phyloP scores from a whole-genome alignment of 2,797 vertebrate species.

The Merluccius polli region DNA sequence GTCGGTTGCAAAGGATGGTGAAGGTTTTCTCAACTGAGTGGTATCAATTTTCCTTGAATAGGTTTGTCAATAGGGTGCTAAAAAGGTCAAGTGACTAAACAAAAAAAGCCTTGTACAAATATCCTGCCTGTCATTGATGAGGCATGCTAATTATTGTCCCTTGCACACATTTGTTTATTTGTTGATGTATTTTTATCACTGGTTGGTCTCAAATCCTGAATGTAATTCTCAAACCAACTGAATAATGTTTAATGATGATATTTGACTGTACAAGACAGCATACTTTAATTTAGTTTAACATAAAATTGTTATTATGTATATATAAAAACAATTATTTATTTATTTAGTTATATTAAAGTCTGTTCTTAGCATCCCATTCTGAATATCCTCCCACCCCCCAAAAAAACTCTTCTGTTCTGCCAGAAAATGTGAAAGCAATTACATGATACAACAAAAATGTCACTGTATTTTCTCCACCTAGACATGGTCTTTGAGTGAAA shows the following conservation, averaged over 20 bases:
- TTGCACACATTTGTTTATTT: conserved; percentile 66
- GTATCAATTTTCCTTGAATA: conserved; percentile 51
- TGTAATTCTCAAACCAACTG: not conserved
- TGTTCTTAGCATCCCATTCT: not conserved
- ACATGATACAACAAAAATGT: not conserved
- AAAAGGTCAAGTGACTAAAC: conserved; percentile 55
- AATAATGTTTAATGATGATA: not conserved
- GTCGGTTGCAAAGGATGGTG: conserved; percentile 43
- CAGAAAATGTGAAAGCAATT: not conserved
- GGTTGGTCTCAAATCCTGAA: not conserved
- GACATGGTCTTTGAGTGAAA: conserved; percentile 45
- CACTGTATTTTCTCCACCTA: not conserved
- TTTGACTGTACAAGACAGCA: not conserved
- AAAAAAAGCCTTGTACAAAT: conserved; percentile 49
- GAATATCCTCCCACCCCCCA: not conserved
- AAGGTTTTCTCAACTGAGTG: conserved; percentile 39
- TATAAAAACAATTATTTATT: not conserved
- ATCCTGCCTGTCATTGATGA: conserved; percentile 48
- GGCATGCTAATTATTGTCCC: conserved; percentile 52
- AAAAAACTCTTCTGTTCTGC: not conserved
- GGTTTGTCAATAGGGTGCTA: conserved; percentile 58
- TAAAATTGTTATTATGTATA: not conserved
- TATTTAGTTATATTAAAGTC: not conserved
- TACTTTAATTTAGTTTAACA: not conserved
- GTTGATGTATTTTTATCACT: conserved; percentile 44